phyloP scores from a whole-genome alignment of 2,797 vertebrate genomes.

The Lagorchestes hirsutus region DNA sequence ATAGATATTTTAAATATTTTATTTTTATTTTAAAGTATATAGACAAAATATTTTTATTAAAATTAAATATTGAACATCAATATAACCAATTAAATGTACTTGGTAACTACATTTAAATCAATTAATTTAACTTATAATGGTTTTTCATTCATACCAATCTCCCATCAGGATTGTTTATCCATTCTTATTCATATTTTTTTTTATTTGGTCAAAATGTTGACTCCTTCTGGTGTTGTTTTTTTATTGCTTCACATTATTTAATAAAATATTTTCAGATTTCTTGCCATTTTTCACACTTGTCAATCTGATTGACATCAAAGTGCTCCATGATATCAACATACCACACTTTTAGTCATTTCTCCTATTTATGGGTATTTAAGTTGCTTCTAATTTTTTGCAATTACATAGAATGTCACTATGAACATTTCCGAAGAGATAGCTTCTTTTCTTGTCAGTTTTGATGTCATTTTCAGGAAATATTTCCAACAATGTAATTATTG shows the following conservation, averaged over 20 bases:
- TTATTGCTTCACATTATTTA: background rate
- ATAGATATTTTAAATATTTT: background rate
- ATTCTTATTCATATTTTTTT: background rate
- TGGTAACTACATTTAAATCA: background rate
- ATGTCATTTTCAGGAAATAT: background rate
- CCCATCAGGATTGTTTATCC: background rate
- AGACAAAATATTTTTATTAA: background rate
- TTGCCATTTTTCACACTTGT: background rate
- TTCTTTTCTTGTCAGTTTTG: background rate
- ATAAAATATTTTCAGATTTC: background rate
- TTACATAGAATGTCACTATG: background rate
- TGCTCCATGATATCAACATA: background rate
- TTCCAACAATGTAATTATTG: background rate
- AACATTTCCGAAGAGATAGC: background rate
- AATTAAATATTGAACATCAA: background rate
- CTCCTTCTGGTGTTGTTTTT: background rate
- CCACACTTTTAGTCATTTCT: background rate
- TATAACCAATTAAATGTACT: background rate
- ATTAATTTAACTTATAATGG: background rate
- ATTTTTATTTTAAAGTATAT: background rate
- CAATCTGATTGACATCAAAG: background rate
- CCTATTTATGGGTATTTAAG: background rate
- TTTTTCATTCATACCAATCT: background rate
- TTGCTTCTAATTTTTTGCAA: background rate
- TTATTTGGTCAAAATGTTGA: background rate